phyloP scores from a whole-genome alignment of 1,140 invertebrate species.

The Caerostris extrusa region DNA sequence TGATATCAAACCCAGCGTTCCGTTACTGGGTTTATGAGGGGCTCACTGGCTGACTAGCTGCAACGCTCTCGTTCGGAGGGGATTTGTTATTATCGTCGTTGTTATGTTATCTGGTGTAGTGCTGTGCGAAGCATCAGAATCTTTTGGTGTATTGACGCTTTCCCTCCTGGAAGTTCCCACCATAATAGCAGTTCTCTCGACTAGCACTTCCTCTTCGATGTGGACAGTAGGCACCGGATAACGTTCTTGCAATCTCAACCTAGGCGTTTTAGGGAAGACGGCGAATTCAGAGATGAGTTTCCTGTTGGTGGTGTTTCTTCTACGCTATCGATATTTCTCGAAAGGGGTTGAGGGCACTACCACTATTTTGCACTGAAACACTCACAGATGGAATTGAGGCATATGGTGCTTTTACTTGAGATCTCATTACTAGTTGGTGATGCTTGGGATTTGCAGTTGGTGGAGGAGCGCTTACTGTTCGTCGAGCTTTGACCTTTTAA shows the following conservation, averaged over 20 bases:
- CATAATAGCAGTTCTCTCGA: slow-evolving; percentile 25
- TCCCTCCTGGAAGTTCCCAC: slow-evolving; percentile 37
- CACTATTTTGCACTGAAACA: slow-evolving; percentile 62
- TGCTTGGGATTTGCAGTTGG: slow-evolving; percentile 56
- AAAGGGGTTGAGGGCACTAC: slow-evolving; percentile 29
- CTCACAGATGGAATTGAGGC: slow-evolving; percentile 76
- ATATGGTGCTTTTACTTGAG: slow-evolving; percentile 52
- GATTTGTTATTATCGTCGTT: slow-evolving; percentile 12
- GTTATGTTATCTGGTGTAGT: slow-evolving; percentile 53
- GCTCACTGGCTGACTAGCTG: slow-evolving; percentile 63
- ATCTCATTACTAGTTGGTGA: slow-evolving; percentile 43
- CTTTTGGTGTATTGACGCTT: background rate
- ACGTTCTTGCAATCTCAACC: slow-evolving; percentile 48
- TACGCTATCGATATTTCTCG: slow-evolving; percentile 46
- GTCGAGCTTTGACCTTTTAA: slow-evolving; percentile 73
- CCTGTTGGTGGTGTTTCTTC: slow-evolving; percentile 49
- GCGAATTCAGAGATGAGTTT: slow-evolving; percentile 60
- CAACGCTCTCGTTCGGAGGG: slow-evolving; percentile 22
- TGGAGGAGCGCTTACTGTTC: slow-evolving; percentile 76
- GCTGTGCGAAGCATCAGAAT: slow-evolving; percentile 51
- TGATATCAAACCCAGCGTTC: slow-evolving; percentile 74
- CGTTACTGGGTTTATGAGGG: slow-evolving; percentile 74
- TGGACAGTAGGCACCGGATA: slow-evolving; percentile 75
- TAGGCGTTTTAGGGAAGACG: slow-evolving; percentile 75
- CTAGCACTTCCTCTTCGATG: slow-evolving; percentile 68